phyloP scores from a whole-genome alignment of 1,140 invertebrate genomes.

The Luehdorfia chinensis region DNA sequence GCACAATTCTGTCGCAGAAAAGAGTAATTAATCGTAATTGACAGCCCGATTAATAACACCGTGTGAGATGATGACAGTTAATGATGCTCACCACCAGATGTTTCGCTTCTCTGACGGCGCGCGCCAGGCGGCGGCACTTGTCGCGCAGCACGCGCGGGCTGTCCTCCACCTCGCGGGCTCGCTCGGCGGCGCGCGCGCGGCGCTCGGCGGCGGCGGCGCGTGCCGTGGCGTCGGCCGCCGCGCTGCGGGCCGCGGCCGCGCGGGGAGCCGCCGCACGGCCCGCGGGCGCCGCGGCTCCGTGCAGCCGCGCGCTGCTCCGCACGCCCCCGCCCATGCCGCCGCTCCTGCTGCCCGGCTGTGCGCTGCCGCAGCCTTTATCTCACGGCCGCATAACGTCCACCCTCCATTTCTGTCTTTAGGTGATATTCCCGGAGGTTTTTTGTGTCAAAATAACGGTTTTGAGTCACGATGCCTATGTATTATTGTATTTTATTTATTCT shows the following conservation, averaged over 20 bases:
- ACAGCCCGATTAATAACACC: too few relatives aligned
- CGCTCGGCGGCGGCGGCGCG: conserved; percentile 32
- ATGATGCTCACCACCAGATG: conserved; percentile 84
- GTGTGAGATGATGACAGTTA: too few relatives aligned
- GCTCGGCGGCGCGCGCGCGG: conserved; percentile 81
- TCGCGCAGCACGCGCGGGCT: conserved; percentile 82
- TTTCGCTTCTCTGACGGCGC: conserved; percentile 85
- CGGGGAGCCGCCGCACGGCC: conserved; percentile 11
- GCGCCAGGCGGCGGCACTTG: conserved; percentile 88
- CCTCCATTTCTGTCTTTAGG: too few relatives aligned
- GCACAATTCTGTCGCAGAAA: too few relatives aligned
- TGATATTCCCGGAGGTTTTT: background rate
- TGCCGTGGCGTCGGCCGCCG: conserved; percentile 24
- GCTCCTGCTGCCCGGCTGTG: conserved; percentile 6
- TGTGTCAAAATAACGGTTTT: background rate
- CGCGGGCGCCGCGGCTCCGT: conserved; percentile 32
- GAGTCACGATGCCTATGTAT: conserved; percentile 11
- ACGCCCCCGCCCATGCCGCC: conserved; percentile 40
- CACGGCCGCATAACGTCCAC: background rate
- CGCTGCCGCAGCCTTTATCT: background rate
- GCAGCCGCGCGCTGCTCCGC: conserved; percentile 43
- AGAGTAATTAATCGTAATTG: too few relatives aligned
- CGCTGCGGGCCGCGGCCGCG: conserved; percentile 14
- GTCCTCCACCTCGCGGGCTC: conserved; percentile 89
- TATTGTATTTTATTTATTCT: conserved; percentile 32